Conservation (phyloP, 2,888 invertebrate species). For the Polyploca ridens region DNA sequence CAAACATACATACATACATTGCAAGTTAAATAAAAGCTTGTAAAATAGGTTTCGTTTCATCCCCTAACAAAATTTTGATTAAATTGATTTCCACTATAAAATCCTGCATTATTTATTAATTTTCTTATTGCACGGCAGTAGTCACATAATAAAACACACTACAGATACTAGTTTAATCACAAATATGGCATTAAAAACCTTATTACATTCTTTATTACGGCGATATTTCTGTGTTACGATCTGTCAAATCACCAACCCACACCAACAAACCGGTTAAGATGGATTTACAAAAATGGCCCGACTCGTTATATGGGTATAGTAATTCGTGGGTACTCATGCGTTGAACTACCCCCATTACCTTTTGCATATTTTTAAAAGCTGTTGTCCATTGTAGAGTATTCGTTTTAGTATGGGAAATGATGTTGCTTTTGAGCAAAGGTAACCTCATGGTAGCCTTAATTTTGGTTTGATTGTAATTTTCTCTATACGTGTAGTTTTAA, state of each 20-base stretch:
- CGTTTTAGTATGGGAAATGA: too few relatives aligned
- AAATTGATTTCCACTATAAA: too few relatives aligned
- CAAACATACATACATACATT: too few relatives aligned
- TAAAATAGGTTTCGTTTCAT: too few relatives aligned
- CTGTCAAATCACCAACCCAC: constrained; percentile 19
- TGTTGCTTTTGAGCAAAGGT: too few relatives aligned
- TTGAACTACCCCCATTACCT: constrained; percentile 13
- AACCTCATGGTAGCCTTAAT: too few relatives aligned
- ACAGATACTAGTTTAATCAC: background rate
- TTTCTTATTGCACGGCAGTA: background rate
- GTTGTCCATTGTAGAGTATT: too few relatives aligned
- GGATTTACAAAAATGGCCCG: constrained; percentile 39
- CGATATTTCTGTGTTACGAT: constrained; percentile 14
- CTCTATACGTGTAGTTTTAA: too few relatives aligned
- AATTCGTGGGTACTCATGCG: constrained; percentile 22
- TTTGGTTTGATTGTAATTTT: too few relatives aligned
- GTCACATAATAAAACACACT: background rate
- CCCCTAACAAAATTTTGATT: too few relatives aligned
- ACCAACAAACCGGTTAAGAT: constrained; percentile 14
- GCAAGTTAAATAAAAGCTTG: too few relatives aligned
- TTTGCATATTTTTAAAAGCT: constrained; percentile 14
- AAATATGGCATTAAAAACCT: background rate
- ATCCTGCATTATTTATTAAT: too few relatives aligned
- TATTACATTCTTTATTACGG: constrained; percentile 1
- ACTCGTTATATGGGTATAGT: constrained; percentile 49